A percentile compares a stretch with the other conserved stretches of the same genome.
These are phyloP conservation scores for Mimumesa dahlbomi DNA, from an alignment of 2,888 invertebrate species.

Conservation along the genomic window DNA sequence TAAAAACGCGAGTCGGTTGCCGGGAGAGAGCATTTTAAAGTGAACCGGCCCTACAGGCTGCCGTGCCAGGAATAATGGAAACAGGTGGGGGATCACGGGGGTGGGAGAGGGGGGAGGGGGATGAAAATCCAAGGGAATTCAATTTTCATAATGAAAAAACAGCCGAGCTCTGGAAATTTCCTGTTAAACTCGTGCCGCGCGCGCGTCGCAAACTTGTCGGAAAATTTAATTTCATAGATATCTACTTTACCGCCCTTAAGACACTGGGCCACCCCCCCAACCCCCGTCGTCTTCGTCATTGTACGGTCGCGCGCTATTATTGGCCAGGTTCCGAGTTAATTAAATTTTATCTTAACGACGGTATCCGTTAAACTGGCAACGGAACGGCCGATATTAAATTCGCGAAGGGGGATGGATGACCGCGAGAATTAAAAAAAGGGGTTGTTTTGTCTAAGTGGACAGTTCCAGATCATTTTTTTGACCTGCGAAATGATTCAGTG, in stretches of 20 bases:
- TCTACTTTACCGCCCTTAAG: conserved; percentile 10
- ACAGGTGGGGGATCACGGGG: background rate
- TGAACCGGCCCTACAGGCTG: too few relatives aligned
- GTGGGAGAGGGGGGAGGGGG: background rate
- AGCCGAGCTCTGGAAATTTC: conserved; percentile 20
- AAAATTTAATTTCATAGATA: conserved; percentile 35
- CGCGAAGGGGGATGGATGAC: too few relatives aligned
- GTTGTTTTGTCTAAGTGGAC: too few relatives aligned
- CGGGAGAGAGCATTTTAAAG: background rate
- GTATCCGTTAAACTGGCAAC: background rate
- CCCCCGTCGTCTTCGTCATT: conserved; percentile 24
- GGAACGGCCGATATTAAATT: too few relatives aligned
- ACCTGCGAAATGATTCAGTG: too few relatives aligned
- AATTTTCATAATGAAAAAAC: conserved; percentile 47
- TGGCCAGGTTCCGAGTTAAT: conserved; percentile 34
- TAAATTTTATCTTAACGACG: conserved; percentile 30
- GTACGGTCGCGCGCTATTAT: conserved; percentile 11
- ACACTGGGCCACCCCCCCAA: conserved; percentile 27
- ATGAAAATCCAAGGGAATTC: conserved; percentile 25
- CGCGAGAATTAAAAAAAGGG: too few relatives aligned
- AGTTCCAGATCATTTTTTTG: too few relatives aligned
- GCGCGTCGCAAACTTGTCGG: conserved; percentile 26
- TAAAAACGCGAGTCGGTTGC: too few relatives aligned
- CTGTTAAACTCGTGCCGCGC: conserved; percentile 17
- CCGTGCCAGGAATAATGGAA: background rate